These are phyloP conservation scores for Drosophila malerkotliana DNA, from an alignment of 1,140 invertebrate species.

Conservation along the genomic window DNA sequence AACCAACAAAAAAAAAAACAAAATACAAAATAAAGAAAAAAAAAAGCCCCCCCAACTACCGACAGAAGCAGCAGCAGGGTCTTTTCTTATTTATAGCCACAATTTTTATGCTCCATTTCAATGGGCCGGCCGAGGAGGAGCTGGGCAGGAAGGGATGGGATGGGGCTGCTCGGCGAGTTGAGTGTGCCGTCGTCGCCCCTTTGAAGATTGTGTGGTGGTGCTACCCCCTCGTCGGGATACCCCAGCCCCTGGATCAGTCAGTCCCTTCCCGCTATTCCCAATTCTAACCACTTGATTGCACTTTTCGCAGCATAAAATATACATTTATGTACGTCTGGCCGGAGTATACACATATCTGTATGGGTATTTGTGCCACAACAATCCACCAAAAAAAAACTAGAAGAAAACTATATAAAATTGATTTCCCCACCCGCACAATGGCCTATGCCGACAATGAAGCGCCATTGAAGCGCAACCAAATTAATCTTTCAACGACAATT, in stretches of 20 bases:
- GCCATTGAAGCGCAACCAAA: constrained; percentile 82
- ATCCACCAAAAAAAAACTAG: neutral
- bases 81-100: constrained; percentile 78
- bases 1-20: constrained; percentile 2
- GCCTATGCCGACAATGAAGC: constrained; percentile 71
- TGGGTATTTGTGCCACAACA: constrained; percentile 1
- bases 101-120: constrained; percentile 82
- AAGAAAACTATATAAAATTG: constrained; percentile 76
- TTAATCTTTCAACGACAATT: constrained; percentile 83
- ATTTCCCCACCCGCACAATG: constrained; percentile 74
- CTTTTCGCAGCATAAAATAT: constrained; percentile 82
- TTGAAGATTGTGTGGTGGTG: constrained; percentile 64
- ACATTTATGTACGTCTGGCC: constrained; percentile 59
- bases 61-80: constrained; percentile 60
- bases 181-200: constrained; percentile 59
- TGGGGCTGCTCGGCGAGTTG: constrained; percentile 13
- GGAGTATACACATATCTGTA: constrained; percentile 3
- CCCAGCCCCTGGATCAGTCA: neutral
- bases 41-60: constrained; percentile 23
- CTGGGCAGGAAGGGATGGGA: constrained; percentile 19
- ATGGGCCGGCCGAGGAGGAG: constrained; percentile 55
- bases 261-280: constrained; percentile 5
- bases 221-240: constrained; percentile 25
- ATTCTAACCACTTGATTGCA: constrained; percentile 76
- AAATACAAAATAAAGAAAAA: constrained; percentile 14